A percentile compares a stretch with the other conserved stretches of the same genome.
These are phyloP conservation scores for Phanerotoma sp. DNA, from an alignment of 2,888 invertebrate genomes.

Conservation along the genomic window DNA sequence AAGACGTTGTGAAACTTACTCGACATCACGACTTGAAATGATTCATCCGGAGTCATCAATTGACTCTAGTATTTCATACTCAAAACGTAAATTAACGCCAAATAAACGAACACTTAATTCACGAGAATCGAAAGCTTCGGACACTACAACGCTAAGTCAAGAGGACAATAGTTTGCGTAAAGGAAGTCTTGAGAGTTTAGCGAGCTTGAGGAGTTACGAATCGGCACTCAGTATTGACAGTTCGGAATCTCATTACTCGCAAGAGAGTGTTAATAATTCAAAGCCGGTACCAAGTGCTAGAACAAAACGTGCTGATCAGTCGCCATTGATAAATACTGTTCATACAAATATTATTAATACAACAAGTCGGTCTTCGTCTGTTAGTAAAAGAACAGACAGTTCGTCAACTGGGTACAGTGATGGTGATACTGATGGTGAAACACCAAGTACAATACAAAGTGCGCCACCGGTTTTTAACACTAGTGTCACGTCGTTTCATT, in stretches of 20 bases:
- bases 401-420: conserved; percentile 57
- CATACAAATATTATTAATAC: conserved; percentile 40
- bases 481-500: conserved; percentile 42
- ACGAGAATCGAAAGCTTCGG: conserved; percentile 29
- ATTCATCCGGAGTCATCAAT: conserved; percentile 41
- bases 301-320: conserved; percentile 49
- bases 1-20: conserved; percentile 34
- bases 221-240: conserved; percentile 59
- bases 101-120: conserved; percentile 48
- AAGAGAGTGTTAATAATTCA: conserved; percentile 43
- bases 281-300: conserved; percentile 53
- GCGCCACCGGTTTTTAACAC: conserved; percentile 53
- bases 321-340: conserved; percentile 33
- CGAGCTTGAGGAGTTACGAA: conserved; percentile 57
- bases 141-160: conserved; percentile 40
- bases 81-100: conserved; percentile 50
- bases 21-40: conserved; percentile 46
- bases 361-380: conserved; percentile 44
- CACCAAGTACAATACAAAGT: conserved; percentile 50
- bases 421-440: conserved; percentile 57
- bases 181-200: conserved; percentile 62
- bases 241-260: conserved; percentile 48
- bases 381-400: conserved; percentile 49
- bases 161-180: conserved; percentile 57
- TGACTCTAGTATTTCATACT: conserved; percentile 52